These are phyloP conservation scores for Ranitomeya variabilis DNA, from an alignment of 2,113 vertebrate genomes.

Conservation along the genomic window DNA sequence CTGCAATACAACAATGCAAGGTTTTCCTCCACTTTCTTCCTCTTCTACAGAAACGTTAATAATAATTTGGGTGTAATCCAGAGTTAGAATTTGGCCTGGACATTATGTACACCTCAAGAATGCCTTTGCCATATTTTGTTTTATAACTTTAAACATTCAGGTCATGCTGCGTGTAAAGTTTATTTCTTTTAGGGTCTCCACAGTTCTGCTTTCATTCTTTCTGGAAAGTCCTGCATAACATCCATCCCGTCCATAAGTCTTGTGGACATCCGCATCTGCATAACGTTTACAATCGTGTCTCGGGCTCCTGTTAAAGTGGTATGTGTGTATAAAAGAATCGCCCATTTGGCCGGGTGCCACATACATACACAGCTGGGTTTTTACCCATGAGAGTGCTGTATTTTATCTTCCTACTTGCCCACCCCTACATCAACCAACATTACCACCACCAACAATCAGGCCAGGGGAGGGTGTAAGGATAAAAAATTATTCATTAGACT, in stretches of 20 bases:
- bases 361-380: not conserved
- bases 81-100: too few species aligned
- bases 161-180: not conserved
- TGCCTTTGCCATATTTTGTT: slow-evolving; percentile 18
- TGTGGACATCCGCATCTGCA: not conserved
- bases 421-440: not conserved
- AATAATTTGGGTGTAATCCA: not conserved
- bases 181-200: slow-evolving; percentile 18
- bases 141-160: slow-evolving; percentile 15
- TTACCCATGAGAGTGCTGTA: not conserved
- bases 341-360: slow-evolving; percentile 18
- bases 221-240: slow-evolving; percentile 19
- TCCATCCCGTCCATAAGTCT: not conserved
- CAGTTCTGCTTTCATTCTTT: slow-evolving; percentile 7
- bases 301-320: slow-evolving; percentile 31
- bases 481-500: too few species aligned
- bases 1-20: not conserved
- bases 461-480: too few species aligned
- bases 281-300: slow-evolving; percentile 13
- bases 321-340: slow-evolving; percentile 34
- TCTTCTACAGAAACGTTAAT: too few species aligned
- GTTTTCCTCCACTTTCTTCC: not conserved
- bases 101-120: slow-evolving; percentile 13
- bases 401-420: not conserved
- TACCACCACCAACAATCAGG: too few species aligned